phyloP scores from a whole-genome alignment of 2,888 invertebrate species.

The Leucophenga montana region DNA sequence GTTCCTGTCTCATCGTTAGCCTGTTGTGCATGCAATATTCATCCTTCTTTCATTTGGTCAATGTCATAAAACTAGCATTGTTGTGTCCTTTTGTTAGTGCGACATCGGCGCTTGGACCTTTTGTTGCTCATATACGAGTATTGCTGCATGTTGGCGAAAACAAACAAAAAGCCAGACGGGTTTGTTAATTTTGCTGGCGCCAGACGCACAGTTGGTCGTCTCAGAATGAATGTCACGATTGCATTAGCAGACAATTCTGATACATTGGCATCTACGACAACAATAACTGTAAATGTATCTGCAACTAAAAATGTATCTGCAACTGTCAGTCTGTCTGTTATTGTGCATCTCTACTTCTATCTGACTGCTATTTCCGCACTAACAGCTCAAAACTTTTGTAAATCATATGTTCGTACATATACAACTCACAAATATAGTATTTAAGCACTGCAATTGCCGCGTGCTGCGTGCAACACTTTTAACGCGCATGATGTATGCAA shows the following conservation, averaged over 20 bases:
- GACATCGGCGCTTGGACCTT: slow-evolving; percentile 31
- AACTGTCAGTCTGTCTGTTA: slow-evolving; percentile 3
- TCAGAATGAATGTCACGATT: not conserved
- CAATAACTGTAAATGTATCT: slow-evolving; percentile 18
- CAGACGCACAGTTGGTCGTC: slow-evolving; percentile 53
- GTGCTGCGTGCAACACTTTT: slow-evolving; percentile 7
- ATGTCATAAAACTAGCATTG: slow-evolving; percentile 51
- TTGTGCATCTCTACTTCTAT: not conserved
- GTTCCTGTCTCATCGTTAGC: slow-evolving; percentile 43
- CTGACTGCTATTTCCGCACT: not conserved
- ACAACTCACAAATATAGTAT: not conserved
- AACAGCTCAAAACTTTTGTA: not conserved
- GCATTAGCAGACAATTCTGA: not conserved
- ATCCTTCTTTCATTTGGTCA: slow-evolving; percentile 31
- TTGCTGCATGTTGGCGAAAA: slow-evolving; percentile 39
- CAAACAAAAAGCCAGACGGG: slow-evolving; percentile 48
- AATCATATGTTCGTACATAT: slow-evolving; percentile 3
- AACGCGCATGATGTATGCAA: slow-evolving; percentile 8
- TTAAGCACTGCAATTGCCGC: not conserved
- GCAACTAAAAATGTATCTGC: not conserved
- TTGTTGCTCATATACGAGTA: slow-evolving; percentile 33
- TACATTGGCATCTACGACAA: not conserved
- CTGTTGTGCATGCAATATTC: slow-evolving; percentile 8
- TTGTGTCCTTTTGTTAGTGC: slow-evolving; percentile 24
- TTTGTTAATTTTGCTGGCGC: slow-evolving; percentile 56